Conservation (phyloP, 2,113 vertebrate species). For the Daphoenositta chrysoptera region DNA sequence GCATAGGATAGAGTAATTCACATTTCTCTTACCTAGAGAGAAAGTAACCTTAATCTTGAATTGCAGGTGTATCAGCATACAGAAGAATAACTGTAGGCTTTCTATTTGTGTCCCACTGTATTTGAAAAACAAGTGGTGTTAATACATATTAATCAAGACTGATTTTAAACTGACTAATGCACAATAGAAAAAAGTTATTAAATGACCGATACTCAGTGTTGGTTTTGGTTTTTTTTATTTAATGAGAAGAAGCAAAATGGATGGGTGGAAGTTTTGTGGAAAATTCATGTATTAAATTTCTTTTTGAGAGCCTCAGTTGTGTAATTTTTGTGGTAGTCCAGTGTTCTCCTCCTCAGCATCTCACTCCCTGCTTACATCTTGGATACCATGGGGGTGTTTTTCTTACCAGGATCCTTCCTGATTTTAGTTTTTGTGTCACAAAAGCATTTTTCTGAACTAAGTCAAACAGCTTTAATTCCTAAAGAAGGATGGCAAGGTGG, state of each 20-base stretch:
- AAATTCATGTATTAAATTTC: background rate
- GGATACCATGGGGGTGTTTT: background rate
- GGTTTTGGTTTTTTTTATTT: background rate
- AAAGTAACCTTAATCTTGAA: background rate
- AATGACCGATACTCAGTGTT: background rate
- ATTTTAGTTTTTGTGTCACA: background rate
- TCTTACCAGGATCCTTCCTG: background rate
- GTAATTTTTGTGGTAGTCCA: background rate
- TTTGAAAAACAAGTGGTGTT: background rate
- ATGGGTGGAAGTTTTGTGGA: background rate
- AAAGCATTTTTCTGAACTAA: background rate
- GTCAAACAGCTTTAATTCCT: background rate
- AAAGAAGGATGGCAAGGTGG: background rate
- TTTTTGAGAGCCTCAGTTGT: background rate
- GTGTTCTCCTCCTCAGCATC: background rate
- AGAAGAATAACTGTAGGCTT: background rate
- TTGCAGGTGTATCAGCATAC: background rate
- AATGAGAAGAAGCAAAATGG: background rate
- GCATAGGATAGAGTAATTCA: background rate
- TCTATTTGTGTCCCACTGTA: background rate
- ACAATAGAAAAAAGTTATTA: background rate
- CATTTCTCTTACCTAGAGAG: background rate
- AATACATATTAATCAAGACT: background rate
- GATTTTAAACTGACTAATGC: background rate
- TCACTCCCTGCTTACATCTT: background rate